phyloP scores from a whole-genome alignment of 2,113 vertebrate species.

The Podilymbus podiceps region DNA sequence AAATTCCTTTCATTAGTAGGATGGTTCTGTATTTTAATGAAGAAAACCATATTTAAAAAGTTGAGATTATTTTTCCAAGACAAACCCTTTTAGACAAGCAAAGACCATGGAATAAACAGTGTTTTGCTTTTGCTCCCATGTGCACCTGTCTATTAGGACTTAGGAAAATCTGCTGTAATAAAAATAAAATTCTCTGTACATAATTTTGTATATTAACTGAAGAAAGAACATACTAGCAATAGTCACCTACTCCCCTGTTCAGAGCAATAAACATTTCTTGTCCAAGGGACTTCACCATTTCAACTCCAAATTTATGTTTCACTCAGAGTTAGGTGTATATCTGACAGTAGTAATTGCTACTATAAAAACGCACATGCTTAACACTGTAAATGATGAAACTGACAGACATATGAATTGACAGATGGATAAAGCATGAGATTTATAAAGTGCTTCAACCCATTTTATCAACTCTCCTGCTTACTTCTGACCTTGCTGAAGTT shows the following conservation, averaged over 20 bases:
- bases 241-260: neutral
- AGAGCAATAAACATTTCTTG: neutral
- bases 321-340: neutral
- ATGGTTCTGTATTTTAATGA: neutral
- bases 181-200: neutral
- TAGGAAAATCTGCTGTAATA: neutral
- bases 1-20: neutral
- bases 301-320: neutral
- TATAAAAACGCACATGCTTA: neutral
- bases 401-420: neutral
- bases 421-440: neutral
- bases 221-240: neutral
- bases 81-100: neutral
- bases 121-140: neutral
- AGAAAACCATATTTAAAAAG: neutral
- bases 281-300: neutral
- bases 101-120: neutral
- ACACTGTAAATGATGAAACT: neutral
- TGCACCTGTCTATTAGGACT: neutral
- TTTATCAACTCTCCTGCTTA: neutral
- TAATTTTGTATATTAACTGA: neutral
- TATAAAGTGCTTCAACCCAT: neutral
- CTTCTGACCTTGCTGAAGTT: neutral
- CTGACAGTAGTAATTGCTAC: neutral
- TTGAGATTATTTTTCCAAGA: neutral